phyloP scores from a whole-genome alignment of 2,888 invertebrate genomes.

The Sarcophaga variegata region DNA sequence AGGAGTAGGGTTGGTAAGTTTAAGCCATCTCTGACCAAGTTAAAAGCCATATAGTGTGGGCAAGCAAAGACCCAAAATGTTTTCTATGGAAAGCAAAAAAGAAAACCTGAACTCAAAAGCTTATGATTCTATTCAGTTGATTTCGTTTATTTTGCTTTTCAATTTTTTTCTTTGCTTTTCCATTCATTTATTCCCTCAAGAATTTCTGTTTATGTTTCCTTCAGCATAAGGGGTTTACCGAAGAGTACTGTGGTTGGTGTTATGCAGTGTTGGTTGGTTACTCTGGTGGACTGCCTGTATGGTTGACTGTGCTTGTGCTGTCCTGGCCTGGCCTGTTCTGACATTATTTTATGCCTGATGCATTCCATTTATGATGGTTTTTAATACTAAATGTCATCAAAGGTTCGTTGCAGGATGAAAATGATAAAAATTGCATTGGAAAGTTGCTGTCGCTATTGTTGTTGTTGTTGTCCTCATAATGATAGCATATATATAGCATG shows the following conservation, averaged over 20 bases:
- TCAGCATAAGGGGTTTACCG: slow-evolving; percentile 31
- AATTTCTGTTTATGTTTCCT: slow-evolving; percentile 35
- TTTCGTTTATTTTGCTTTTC: not conserved
- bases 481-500: not conserved
- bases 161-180: not conserved
- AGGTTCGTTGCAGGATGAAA: slow-evolving; percentile 29
- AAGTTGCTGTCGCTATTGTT: slow-evolving; percentile 40
- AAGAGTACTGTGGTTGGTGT: slow-evolving; percentile 21
- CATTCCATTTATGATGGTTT: slow-evolving; percentile 65
- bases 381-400: slow-evolving; percentile 67
- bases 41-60: slow-evolving; percentile 27
- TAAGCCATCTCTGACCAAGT: slow-evolving; percentile 33
- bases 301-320: slow-evolving; percentile 26
- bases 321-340: slow-evolving; percentile 6
- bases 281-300: slow-evolving; percentile 30
- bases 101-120: slow-evolving; percentile 18
- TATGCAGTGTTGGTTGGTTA: slow-evolving; percentile 6
- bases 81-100: not conserved
- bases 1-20: not conserved
- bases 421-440: slow-evolving; percentile 51
- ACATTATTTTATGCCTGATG: slow-evolving; percentile 62
- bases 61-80: slow-evolving; percentile 14
- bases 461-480: slow-evolving; percentile 13
- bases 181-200: not conserved
- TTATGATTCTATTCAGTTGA: slow-evolving; percentile 61